Percentiles rank a stretch among this genome's conserved stretches.
These are phyloP conservation scores for Listrodromus nycthemerus DNA, from an alignment of 2,888 invertebrate genomes.

Conservation along the genomic window DNA sequence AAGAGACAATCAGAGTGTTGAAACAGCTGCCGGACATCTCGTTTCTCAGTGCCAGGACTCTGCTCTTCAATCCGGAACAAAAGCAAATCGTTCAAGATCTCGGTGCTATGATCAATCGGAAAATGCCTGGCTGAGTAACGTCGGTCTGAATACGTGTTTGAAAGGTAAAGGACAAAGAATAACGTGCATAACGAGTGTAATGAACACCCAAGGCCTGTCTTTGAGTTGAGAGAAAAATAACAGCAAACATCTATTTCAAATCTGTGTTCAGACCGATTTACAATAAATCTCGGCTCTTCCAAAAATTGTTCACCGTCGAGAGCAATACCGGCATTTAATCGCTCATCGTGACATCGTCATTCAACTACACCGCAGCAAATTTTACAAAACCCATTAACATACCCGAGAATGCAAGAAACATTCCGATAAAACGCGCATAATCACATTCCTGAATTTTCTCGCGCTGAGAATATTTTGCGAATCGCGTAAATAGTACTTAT, in stretches of 20 bases:
- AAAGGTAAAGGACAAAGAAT: constrained; percentile 70
- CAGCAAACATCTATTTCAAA: constrained; percentile 75
- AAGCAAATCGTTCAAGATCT: constrained; percentile 81
- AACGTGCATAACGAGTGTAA: constrained; percentile 43
- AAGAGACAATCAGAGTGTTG: constrained; percentile 80
- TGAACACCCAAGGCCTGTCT: constrained; percentile 45
- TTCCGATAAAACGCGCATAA: constrained; percentile 65
- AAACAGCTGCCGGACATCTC: constrained; percentile 82
- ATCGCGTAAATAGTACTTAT: constrained; percentile 37
- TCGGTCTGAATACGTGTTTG: constrained; percentile 83
- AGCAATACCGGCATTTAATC: constrained; percentile 69
- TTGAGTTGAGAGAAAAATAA: constrained; percentile 28
- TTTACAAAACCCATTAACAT: background rate
- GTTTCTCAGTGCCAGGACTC: constrained; percentile 81
- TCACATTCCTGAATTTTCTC: constrained; percentile 61
- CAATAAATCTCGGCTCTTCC: constrained; percentile 65
- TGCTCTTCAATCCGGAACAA: constrained; percentile 82
- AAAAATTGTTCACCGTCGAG: constrained; percentile 76
- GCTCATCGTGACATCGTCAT: constrained; percentile 49
- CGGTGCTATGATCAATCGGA: constrained; percentile 83
- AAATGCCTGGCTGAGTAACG: constrained; percentile 84
- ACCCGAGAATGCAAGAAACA: constrained; percentile 63
- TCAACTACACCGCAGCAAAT: background rate
- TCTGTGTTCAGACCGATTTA: constrained; percentile 80
- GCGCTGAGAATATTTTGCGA: constrained; percentile 47